phyloP scores from a whole-genome alignment of 2,113 vertebrate species.

The Callorhinus ursinus region DNA sequence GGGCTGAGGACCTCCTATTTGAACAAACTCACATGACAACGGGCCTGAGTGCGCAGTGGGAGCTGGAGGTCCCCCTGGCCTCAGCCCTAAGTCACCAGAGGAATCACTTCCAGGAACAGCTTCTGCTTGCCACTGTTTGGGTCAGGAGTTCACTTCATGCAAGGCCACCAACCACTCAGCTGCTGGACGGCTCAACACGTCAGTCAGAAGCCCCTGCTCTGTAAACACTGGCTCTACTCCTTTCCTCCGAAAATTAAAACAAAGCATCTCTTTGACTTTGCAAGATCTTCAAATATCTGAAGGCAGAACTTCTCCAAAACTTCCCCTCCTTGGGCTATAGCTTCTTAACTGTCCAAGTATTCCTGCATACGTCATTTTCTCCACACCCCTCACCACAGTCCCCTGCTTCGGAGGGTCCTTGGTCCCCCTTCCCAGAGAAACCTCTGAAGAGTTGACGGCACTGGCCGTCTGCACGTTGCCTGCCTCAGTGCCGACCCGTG shows the following conservation, averaged over 20 bases:
- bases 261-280: slow-evolving; percentile 11
- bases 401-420: not conserved
- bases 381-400: not conserved
- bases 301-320: slow-evolving; percentile 6
- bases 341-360: not conserved
- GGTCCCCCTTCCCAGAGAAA: not conserved
- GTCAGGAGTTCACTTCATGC: not conserved
- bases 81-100: not conserved
- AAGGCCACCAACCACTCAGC: not conserved
- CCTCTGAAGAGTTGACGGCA: not conserved
- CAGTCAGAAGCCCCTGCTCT: not conserved
- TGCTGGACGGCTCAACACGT: not conserved
- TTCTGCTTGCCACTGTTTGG: not conserved
- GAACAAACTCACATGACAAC: not conserved
- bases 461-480: not conserved
- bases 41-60: not conserved
- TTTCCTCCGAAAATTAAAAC: not conserved
- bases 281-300: not conserved
- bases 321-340: not conserved
- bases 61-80: not conserved
- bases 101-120: not conserved
- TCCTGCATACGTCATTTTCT: not conserved
- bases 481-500: not conserved
- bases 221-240: not conserved
- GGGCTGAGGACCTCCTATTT: not conserved